Conservation (phyloP, 2,113 vertebrate genomes). For the Ailuropoda melanoleuca region DNA sequence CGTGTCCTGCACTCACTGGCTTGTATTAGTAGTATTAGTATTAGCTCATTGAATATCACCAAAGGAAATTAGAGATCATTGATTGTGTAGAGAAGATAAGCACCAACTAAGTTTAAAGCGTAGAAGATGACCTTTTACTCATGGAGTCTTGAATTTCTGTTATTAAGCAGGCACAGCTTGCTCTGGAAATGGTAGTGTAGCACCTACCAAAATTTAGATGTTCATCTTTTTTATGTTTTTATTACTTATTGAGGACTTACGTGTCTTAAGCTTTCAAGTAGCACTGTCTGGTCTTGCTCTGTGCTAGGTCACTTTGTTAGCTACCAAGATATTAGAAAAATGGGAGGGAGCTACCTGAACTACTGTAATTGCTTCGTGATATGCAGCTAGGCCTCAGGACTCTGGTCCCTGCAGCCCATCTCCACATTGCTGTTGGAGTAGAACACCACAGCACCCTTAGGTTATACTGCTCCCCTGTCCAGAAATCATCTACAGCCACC, state of each 20-base stretch:
- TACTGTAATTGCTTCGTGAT: background rate
- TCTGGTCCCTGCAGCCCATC: background rate
- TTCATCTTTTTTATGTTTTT: background rate
- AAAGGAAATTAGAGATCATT: background rate
- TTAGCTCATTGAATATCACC: background rate
- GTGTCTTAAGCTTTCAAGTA: background rate
- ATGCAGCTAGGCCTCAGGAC: background rate
- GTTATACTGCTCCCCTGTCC: background rate
- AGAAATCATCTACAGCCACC: background rate
- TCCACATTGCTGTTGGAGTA: background rate
- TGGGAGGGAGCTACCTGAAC: background rate
- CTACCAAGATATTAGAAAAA: background rate
- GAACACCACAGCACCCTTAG: background rate
- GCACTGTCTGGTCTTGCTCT: background rate
- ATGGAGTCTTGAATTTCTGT: background rate
- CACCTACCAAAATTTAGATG: background rate
- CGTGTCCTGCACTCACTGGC: background rate
- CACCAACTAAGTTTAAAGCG: background rate
- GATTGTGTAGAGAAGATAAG: background rate
- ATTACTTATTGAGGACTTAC: background rate
- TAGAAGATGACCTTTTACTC: background rate
- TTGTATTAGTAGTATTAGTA: background rate
- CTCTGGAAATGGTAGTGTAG: background rate
- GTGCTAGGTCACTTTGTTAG: background rate
- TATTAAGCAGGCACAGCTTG: background rate